Evolutionary conservation across 2,888 invertebrate genomes (phyloP), one percentile per base, ranked within the genome.

Genomic region (Caenorhabditis macrosperma): DNA sequence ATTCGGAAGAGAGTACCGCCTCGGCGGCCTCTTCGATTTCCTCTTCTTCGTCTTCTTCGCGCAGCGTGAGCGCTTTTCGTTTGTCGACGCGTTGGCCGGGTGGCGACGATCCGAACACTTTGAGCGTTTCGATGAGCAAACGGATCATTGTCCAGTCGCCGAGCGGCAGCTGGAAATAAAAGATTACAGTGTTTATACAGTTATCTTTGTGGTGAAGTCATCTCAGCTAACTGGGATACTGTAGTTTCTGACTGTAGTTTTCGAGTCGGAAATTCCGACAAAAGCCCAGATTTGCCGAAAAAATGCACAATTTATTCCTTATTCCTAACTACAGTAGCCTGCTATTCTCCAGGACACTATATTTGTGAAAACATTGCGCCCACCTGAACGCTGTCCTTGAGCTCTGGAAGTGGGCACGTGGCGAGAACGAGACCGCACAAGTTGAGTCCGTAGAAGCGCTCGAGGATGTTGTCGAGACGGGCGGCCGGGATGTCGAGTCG

Each of bases 361-460:
- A 7, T 33, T 33, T 33, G 9, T n/a, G n/a, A n/a, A n/a, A n/a
- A n/a, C n/a, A 9, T 33, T 33, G 5, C 9, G 33, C 33, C 33
- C 15, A 50, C 50, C 50, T 30, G 83, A 69, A 17, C 26, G 15
- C 63, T 63, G 1, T 78, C 84, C 33, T 81, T 78, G 12, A 92
- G 90, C 12, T 90, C 91, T 30, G 91, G 91, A 88, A 92, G 90
- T 4, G 91, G 91, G 55, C 91, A 91, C 64, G 92, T 91, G 7
- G 91, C 91, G 12, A 90, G 79, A 1, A 89, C 90, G 9, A 90
- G 76, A 46, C 90, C 90, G 63, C 87, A 89, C 50, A 90, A 75
- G 68, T 90, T 90, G 54, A 83, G 71, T 1, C 54, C 30, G 12
- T 79, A 78, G 63, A 85, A 85, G 26, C 66, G 61, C 15, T 63